These are phyloP conservation scores for Philopedon plagiatum DNA, from an alignment of 2,888 invertebrate species.

Conservation along the genomic window DNA sequence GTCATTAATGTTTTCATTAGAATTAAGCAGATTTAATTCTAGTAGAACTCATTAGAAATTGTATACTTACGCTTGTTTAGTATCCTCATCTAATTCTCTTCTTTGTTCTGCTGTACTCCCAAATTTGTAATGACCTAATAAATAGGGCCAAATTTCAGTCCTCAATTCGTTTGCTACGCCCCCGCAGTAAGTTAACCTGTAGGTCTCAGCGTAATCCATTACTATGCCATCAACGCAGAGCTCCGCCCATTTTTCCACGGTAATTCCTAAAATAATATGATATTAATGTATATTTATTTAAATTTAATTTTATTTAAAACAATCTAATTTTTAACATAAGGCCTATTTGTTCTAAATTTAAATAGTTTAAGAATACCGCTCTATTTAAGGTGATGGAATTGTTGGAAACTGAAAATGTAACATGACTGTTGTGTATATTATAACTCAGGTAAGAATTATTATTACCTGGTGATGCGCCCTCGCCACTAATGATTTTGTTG, in stretches of 20 bases:
- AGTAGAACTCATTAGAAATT: background rate
- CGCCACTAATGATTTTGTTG: conserved; percentile 78
- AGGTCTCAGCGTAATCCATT: conserved; percentile 80
- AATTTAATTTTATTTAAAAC: too few species aligned
- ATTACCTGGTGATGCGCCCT: conserved; percentile 71
- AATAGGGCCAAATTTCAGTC: conserved; percentile 89
- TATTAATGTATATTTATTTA: too few species aligned
- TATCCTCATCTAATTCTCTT: conserved; percentile 76
- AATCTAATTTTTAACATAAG: too few species aligned
- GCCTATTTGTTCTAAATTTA: too few species aligned
- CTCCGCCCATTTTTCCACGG: conserved; percentile 81
- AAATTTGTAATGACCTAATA: conserved; percentile 88
- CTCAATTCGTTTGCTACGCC: conserved; percentile 86
- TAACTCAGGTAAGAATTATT: too few species aligned
- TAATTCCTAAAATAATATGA: conserved; percentile 71
- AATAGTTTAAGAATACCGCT: too few species aligned
- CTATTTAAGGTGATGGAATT: too few species aligned
- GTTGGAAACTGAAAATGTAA: too few species aligned
- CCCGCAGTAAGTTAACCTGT: conserved; percentile 88
- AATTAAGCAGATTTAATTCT: too few species aligned
- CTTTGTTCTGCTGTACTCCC: conserved; percentile 80
- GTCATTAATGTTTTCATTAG: too few species aligned
- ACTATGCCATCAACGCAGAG: conserved; percentile 77
- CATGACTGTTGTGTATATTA: too few species aligned
- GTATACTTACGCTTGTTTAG: conserved; percentile 72